Percentiles rank a stretch among this genome's conserved stretches.
phyloP scores from a whole-genome alignment of 2,888 invertebrate genomes.

The Phorcus lineatus region DNA sequence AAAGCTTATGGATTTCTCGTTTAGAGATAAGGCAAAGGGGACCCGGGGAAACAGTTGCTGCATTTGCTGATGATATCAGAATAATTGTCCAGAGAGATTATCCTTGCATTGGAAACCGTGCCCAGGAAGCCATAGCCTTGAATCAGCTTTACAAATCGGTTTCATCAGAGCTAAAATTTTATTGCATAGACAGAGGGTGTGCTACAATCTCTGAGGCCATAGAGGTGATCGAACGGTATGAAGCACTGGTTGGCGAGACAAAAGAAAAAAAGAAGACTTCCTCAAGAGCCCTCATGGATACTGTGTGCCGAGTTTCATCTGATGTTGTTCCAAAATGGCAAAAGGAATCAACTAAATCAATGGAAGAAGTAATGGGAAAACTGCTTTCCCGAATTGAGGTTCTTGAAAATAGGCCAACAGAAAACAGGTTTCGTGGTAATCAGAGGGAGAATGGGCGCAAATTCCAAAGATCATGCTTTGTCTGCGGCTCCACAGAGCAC shows the following conservation, averaged over 20 bases:
- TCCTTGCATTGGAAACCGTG: neutral
- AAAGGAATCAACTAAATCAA: neutral
- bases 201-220: neutral
- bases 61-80: neutral
- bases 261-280: slow-evolving; percentile 10
- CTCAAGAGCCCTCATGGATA: neutral
- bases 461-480: neutral
- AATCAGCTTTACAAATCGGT: slow-evolving; percentile 1
- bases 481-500: neutral
- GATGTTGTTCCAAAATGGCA: no score
- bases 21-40: slow-evolving; percentile 3
- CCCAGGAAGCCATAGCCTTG: neutral
- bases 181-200: neutral
- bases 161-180: neutral
- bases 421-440: neutral
- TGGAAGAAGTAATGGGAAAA: no score
- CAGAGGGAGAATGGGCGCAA: no score
- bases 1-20: neutral
- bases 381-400: no score
- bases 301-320: neutral
- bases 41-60: neutral
- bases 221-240: slow-evolving; percentile 12
- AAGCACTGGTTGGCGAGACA: slow-evolving; percentile 5
- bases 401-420: neutral
- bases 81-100: neutral